phyloP scores from a whole-genome alignment of 2,888 invertebrate genomes.

The Stenodera caucasica region DNA sequence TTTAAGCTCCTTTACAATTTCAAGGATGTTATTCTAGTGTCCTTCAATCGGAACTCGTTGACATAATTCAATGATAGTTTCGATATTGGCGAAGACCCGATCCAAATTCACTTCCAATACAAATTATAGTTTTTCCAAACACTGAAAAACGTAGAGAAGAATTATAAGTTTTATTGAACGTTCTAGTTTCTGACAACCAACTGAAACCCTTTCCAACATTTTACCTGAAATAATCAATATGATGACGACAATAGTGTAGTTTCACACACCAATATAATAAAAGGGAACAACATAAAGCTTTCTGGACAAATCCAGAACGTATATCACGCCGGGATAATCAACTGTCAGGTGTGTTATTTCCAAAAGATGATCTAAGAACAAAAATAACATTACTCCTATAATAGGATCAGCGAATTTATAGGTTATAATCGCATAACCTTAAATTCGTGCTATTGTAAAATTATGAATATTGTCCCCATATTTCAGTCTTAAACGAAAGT shows the following conservation, averaged over 20 bases:
- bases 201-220: conserved; percentile 21
- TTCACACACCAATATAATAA: conserved; percentile 4
- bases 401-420: too few species aligned
- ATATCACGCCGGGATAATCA: neutral
- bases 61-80: conserved; percentile 12
- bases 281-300: neutral
- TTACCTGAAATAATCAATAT: conserved; percentile 29
- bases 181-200: conserved; percentile 10
- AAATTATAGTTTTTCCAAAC: neutral
- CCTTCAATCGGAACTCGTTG: conserved; percentile 18
- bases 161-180: conserved; percentile 14
- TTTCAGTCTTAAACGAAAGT: too few species aligned
- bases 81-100: neutral
- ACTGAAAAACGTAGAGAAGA: too few species aligned
- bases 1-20: conserved; percentile 36
- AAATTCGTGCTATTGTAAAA: too few species aligned
- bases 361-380: too few species aligned
- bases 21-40: conserved; percentile 22
- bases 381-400: too few species aligned
- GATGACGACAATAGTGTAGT: conserved; percentile 2
- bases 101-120: neutral
- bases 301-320: conserved; percentile 4
- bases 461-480: too few species aligned
- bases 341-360: neutral
- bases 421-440: neutral